Conservation (phyloP, 2,797 vertebrate genomes). For the Babyrousa celebensis region DNA sequence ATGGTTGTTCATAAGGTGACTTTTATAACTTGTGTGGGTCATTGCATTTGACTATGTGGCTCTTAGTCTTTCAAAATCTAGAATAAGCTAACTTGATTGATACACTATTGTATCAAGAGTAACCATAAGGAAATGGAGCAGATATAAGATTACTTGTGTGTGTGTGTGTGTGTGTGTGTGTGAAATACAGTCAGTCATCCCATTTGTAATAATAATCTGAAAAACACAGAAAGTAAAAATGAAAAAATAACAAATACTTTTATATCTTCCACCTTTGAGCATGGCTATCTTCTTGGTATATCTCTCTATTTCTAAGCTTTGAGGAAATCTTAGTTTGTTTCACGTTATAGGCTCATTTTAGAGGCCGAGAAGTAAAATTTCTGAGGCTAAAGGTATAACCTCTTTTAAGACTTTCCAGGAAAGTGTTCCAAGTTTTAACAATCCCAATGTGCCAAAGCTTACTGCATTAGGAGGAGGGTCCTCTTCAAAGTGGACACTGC, state of each 20-base stretch:
- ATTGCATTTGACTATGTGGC: background rate
- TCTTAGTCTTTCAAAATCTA: slow-evolving; percentile 43
- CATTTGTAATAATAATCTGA: slow-evolving; percentile 44
- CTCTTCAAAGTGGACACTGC: background rate
- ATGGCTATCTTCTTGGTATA: background rate
- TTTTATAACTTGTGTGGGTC: slow-evolving; percentile 10
- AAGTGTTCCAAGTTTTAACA: background rate
- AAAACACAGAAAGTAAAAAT: slow-evolving; percentile 10
- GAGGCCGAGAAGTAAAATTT: slow-evolving; percentile 22
- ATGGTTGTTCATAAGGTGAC: background rate
- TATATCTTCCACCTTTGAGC: background rate
- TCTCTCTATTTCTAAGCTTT: slow-evolving; percentile 43
- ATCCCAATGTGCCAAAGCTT: background rate
- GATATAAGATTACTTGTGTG: background rate
- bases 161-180: background rate
- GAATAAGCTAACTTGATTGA: slow-evolving; percentile 49
- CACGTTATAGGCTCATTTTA: background rate
- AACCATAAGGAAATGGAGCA: slow-evolving; percentile 47
- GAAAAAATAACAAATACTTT: slow-evolving; percentile 38
- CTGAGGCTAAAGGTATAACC: background rate
- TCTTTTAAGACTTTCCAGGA: background rate
- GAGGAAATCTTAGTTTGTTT: slow-evolving; percentile 41
- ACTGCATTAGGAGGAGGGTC: background rate
- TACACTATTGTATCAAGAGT: background rate
- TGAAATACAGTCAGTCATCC: background rate